phyloP scores from a whole-genome alignment of 1,140 invertebrate genomes.

The Drosophila guanche region DNA sequence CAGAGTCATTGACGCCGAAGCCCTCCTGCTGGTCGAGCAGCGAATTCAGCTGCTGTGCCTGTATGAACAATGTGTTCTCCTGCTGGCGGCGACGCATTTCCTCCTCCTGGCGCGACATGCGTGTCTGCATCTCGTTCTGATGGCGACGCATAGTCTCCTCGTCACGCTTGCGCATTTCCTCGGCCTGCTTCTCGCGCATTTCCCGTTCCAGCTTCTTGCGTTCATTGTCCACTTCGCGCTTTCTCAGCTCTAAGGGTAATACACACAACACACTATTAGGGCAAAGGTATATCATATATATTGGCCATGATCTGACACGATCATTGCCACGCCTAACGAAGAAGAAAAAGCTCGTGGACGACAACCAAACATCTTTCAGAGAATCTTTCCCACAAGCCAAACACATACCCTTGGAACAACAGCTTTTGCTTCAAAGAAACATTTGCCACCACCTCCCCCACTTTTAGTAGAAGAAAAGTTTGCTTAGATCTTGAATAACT shows the following conservation, averaged over 20 bases:
- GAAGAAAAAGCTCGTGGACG: too few relatives aligned
- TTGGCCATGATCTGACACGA: too few relatives aligned
- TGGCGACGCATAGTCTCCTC: constrained; percentile 89
- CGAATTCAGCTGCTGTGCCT: constrained; percentile 87
- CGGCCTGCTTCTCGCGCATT: constrained; percentile 92
- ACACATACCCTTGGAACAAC: too few relatives aligned
- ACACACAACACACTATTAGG: constrained; percentile 16
- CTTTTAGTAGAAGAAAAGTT: too few relatives aligned
- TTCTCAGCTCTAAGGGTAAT: constrained; percentile 87
- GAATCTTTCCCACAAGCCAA: too few relatives aligned
- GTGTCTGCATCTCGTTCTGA: constrained; percentile 89
- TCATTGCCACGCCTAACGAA: too few relatives aligned
- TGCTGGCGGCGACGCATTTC: constrained; percentile 91
- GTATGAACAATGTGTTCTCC: constrained; percentile 92
- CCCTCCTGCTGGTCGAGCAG: constrained; percentile 86
- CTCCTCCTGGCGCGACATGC: constrained; percentile 91
- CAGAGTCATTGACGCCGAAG: constrained; percentile 68
- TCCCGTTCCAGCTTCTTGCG: constrained; percentile 94
- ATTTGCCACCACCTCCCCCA: too few relatives aligned
- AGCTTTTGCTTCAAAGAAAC: too few relatives aligned
- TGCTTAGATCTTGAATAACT: too few relatives aligned
- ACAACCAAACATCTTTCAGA: too few relatives aligned
- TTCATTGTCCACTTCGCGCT: constrained; percentile 93
- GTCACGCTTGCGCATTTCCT: constrained; percentile 90
- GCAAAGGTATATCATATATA: too few relatives aligned